A percentile compares a stretch with the other conserved stretches of the same genome.
Conservation (phyloP, 2,888 invertebrate species). For the Lithophane socia region DNA sequence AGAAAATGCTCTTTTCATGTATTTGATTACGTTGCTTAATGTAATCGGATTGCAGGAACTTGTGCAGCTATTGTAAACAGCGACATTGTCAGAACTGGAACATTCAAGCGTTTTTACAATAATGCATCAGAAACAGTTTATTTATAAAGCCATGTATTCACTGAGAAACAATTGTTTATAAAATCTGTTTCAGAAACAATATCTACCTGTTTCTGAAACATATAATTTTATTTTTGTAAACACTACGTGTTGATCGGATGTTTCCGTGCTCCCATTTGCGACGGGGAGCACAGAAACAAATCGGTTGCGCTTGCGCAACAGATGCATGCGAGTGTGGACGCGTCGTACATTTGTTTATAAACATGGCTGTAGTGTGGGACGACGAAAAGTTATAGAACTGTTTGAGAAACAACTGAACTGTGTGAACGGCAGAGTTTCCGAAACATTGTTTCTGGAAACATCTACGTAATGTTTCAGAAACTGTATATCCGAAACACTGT, state of each 20-base stretch:
- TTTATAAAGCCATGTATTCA: too few relatives aligned
- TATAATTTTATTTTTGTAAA: constrained; percentile 15
- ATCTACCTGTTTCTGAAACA: constrained; percentile 15
- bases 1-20: not conserved
- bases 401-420: too few relatives aligned
- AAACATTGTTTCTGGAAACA: too few relatives aligned
- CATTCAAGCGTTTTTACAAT: not conserved
- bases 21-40: constrained; percentile 92
- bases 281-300: constrained; percentile 11
- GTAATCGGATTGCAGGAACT: constrained; percentile 96
- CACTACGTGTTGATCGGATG: constrained; percentile 21
- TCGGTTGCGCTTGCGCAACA: not conserved
- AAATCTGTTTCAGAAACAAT: too few relatives aligned
- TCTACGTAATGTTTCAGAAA: too few relatives aligned
- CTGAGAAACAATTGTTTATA: too few relatives aligned
- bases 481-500: too few relatives aligned
- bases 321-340: constrained; percentile 13
- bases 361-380: too few relatives aligned
- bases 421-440: too few relatives aligned
- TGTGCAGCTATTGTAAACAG: constrained; percentile 97
- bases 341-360: not conserved
- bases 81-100: constrained; percentile 89
- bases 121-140: too few relatives aligned
- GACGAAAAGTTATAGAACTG: too few relatives aligned
- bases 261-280: constrained; percentile 17